Evolutionary conservation across 1,140 invertebrate genomes (phyloP).

Genomic region (Phortica variegata): DNA sequence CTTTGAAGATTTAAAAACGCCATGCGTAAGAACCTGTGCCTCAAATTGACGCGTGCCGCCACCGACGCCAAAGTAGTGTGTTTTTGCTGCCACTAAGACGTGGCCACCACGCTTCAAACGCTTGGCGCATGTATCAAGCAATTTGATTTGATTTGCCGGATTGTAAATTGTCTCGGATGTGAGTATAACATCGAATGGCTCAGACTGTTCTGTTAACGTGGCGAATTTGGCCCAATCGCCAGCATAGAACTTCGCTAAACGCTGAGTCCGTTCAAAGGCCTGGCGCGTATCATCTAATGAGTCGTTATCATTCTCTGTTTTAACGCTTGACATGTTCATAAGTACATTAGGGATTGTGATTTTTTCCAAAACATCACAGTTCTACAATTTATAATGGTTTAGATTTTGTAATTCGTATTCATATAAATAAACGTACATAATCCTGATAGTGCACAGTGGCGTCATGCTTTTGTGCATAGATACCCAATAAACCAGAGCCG

Average conservation of each 20-base stretch:
- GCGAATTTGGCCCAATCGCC: constrained; percentile 78
- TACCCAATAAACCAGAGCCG: constrained; percentile 79
- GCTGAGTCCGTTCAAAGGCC: too few species aligned
- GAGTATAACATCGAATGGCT: constrained; percentile 79
- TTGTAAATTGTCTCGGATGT: constrained; percentile 93
- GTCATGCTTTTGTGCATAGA: constrained; percentile 68
- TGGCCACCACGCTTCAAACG: constrained; percentile 68
- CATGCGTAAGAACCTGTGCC: too few species aligned
- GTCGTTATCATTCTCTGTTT: constrained; percentile 55
- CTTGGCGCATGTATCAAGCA: constrained; percentile 69
- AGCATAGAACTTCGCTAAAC: constrained; percentile 71
- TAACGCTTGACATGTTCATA: constrained; percentile 64
- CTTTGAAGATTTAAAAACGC: too few species aligned
- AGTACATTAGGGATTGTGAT: constrained; percentile 77
- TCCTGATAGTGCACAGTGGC: constrained; percentile 83
- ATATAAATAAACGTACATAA: constrained; percentile 69
- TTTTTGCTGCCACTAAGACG: constrained; percentile 78
- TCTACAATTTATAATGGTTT: constrained; percentile 22
- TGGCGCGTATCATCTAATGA: too few species aligned
- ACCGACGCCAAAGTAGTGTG: constrained; percentile 88
- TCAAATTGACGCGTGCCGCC: constrained; percentile 76
- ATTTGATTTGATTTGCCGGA: constrained; percentile 72
- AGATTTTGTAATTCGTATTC: constrained; percentile 6
- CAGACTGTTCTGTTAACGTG: constrained; percentile 56
- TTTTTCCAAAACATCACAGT: constrained; percentile 45